Evolutionary conservation across 37 sponge, comb jelly and placozoan species (phyloP).

Genomic region (Halichondria panicea): DNA sequence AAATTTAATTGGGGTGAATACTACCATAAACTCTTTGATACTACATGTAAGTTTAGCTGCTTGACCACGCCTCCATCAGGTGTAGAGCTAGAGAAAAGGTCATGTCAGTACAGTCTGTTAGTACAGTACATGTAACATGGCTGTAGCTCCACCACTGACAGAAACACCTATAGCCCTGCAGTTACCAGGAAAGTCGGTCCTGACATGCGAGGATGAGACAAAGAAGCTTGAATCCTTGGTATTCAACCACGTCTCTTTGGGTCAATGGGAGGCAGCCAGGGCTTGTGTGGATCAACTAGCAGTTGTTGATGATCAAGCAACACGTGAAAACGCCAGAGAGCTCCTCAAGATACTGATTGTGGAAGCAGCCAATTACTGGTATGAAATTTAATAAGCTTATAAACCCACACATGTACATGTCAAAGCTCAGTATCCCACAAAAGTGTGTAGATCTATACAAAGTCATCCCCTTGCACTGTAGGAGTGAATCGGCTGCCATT

Average conservation of each 20-base stretch:
- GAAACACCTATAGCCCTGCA: too few relatives aligned
- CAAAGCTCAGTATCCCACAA: too few relatives aligned
- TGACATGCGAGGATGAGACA: conserved; percentile 9
- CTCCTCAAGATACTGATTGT: conserved; percentile 51
- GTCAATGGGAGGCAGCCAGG: conserved; percentile 82
- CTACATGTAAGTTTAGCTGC: too few relatives aligned
- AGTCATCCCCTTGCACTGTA: conserved; percentile 4
- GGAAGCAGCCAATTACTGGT: conserved; percentile 57
- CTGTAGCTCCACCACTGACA: too few relatives aligned
- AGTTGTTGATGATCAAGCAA: neutral
- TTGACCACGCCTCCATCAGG: too few relatives aligned
- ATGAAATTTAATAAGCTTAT: too few relatives aligned
- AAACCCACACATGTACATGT: too few relatives aligned
- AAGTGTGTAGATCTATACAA: neutral
- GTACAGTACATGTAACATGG: too few relatives aligned
- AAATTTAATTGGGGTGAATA: too few relatives aligned
- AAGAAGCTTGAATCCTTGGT: conserved; percentile 42
- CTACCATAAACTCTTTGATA: too few relatives aligned
- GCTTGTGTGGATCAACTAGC: conserved; percentile 26
- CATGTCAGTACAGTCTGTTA: too few relatives aligned
- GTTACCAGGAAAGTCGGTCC: conserved; percentile 1
- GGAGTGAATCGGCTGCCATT: conserved; percentile 46
- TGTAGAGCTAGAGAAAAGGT: too few relatives aligned
- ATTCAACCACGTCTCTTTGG: conserved; percentile 64
- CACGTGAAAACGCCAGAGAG: conserved; percentile 26